Conservation (phyloP, 2,888 invertebrate species). For the Aethes cnicana region DNA sequence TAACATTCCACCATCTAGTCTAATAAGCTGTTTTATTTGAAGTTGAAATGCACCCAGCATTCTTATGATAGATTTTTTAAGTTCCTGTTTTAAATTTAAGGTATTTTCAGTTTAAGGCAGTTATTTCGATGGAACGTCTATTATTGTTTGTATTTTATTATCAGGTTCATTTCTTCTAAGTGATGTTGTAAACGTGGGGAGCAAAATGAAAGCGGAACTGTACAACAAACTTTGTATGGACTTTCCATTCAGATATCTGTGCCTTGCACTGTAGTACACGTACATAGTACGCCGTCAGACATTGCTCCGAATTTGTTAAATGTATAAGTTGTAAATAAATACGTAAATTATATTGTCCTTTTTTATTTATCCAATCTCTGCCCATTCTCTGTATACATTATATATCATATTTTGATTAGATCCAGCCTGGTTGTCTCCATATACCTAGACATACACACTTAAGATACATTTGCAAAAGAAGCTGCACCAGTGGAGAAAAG, state of each 20-base stretch:
- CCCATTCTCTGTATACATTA: too few relatives aligned
- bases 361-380: neutral
- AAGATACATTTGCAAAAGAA: too few relatives aligned
- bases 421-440: too few relatives aligned
- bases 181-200: neutral
- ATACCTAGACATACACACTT: too few relatives aligned
- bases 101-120: slow-evolving; percentile 15
- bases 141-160: slow-evolving; percentile 19
- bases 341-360: slow-evolving; percentile 42
- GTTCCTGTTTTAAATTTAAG: slow-evolving; percentile 33
- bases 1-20: slow-evolving; percentile 74
- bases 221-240: slow-evolving; percentile 30
- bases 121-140: slow-evolving; percentile 30
- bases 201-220: neutral
- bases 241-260: slow-evolving; percentile 45
- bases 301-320: slow-evolving; percentile 55
- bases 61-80: slow-evolving; percentile 30
- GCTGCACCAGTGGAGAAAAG: too few relatives aligned
- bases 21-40: slow-evolving; percentile 53
- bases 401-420: too few relatives aligned
- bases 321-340: slow-evolving; percentile 74
- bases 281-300: slow-evolving; percentile 52
- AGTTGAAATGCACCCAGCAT: slow-evolving; percentile 19
- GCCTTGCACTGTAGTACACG: slow-evolving; percentile 50
- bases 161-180: neutral